Percentiles rank a stretch among this genome's conserved stretches.
These are phyloP conservation scores for Euplexia lucipara DNA, from an alignment of 2,888 invertebrate genomes.

Conservation along the genomic window DNA sequence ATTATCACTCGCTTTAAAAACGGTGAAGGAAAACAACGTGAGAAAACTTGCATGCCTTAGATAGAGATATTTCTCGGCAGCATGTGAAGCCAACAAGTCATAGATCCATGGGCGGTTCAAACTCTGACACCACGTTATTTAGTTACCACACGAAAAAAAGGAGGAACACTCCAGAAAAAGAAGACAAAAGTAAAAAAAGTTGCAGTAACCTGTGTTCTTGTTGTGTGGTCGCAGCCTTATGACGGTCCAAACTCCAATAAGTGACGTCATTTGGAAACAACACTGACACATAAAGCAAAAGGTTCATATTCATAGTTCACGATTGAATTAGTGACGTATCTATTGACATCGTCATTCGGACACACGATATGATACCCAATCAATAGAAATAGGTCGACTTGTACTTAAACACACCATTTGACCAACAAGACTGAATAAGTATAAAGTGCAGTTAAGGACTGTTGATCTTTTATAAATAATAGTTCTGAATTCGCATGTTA, in stretches of 20 bases:
- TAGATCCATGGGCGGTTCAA: no score
- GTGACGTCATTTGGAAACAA: slow-evolving; percentile 42
- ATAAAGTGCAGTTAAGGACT: not conserved
- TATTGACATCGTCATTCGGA: slow-evolving; percentile 31
- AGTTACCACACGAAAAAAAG: no score
- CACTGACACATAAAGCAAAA: slow-evolving; percentile 40
- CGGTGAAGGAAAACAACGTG: no score
- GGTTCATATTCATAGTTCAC: slow-evolving; percentile 41
- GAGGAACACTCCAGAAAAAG: no score
- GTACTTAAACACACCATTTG: not conserved
- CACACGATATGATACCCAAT: slow-evolving; percentile 43
- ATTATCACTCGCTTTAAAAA: no score
- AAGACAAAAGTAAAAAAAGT: not conserved
- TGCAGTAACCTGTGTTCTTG: not conserved
- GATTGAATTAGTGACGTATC: slow-evolving; percentile 49
- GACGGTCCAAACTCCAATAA: slow-evolving; percentile 45
- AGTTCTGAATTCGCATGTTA: no score
- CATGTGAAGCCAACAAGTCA: no score
- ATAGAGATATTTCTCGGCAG: no score
- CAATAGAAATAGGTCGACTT: slow-evolving; percentile 42
- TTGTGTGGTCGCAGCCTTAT: slow-evolving; percentile 4
- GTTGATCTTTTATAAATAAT: not conserved
- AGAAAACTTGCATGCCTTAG: no score
- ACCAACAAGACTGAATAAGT: not conserved
- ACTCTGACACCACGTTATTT: no score